Percentiles rank a stretch among this genome's conserved stretches.
Conservation (phyloP, 2,797 vertebrate genomes). For the Halcyon leucocephala region DNA sequence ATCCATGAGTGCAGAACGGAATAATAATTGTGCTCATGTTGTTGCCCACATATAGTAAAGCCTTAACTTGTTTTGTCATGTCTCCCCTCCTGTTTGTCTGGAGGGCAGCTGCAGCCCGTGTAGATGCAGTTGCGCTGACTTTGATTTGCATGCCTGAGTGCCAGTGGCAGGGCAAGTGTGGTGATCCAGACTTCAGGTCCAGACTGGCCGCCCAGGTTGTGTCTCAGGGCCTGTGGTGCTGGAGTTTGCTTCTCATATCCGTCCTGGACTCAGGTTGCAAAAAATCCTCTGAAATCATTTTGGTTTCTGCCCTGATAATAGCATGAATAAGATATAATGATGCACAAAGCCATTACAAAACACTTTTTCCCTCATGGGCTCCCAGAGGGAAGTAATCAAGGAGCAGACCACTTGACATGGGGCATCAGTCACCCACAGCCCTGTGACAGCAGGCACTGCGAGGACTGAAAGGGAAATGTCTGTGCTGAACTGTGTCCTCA, state of each 20-base stretch:
- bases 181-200: background rate
- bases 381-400: background rate
- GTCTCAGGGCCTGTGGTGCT: background rate
- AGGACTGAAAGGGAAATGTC: background rate
- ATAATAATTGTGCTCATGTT: background rate
- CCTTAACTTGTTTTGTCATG: slow-evolving; percentile 4
- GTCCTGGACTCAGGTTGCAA: background rate
- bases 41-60: background rate
- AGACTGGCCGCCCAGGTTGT: background rate
- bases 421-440: background rate
- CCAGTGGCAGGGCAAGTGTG: background rate
- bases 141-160: background rate
- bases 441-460: background rate
- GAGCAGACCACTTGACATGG: background rate
- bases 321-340: background rate
- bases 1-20: background rate
- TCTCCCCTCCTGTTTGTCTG: background rate
- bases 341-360: background rate
- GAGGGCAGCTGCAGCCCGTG: background rate
- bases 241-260: background rate
- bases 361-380: fast-evolving
- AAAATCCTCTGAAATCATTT: background rate
- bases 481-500: background rate
- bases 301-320: background rate
- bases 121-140: background rate